Base-by-base conservation (phyloP, 2,113 vertebrate species). In the Oryzias woworae region DNA sequence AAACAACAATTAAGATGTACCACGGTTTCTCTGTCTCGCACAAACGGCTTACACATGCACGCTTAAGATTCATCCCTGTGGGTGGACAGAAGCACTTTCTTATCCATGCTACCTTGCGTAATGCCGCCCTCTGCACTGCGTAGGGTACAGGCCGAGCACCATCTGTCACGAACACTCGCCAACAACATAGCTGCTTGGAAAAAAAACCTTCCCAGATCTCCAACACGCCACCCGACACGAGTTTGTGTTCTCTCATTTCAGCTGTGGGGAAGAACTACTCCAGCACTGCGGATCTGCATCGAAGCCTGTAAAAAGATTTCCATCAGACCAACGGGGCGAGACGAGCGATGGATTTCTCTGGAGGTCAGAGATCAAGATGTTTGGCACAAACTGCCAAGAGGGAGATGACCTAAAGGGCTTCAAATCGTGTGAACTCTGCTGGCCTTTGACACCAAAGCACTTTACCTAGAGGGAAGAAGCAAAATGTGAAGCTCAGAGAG, bases 51-150 rank as follows among this genome's bases (percentile, higher is more conserved):
- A 55, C 13, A 13, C 53, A 48, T 58, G 56, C 71, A 65, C 51
- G 10, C 48, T 48, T 15, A 52, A 76, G 49, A 61, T 66, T 53
- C 55, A 4, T 73, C 64, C 69, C 69, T 49, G 84, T 88, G 84
- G 88, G 86, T 78, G 84, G 81, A 78, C 77, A 66, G 54, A 80
- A 51, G n/a, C 63, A 68, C 66, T 78, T 76, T 59, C 68, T 75
- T 52, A 66, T 74, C 62, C 70, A 65, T 15, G 15, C 62, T 73
- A 45, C 60, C 82, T 82, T 82, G 80, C 74, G 74, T 84, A 82
- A 84, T 67, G 10, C 50, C 73, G 20, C 78, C 71, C 58, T 66
- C 67, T 77, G 67, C 76, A 52, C 49, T 70, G 78, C 45, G 47
- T 69, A 62, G 61, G 54, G 65, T 45, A 71, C 69, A 53, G 68